Evolutionary conservation across 2,797 vertebrate species (phyloP).

Genomic region (Oryzias dopingdopingensis): DNA sequence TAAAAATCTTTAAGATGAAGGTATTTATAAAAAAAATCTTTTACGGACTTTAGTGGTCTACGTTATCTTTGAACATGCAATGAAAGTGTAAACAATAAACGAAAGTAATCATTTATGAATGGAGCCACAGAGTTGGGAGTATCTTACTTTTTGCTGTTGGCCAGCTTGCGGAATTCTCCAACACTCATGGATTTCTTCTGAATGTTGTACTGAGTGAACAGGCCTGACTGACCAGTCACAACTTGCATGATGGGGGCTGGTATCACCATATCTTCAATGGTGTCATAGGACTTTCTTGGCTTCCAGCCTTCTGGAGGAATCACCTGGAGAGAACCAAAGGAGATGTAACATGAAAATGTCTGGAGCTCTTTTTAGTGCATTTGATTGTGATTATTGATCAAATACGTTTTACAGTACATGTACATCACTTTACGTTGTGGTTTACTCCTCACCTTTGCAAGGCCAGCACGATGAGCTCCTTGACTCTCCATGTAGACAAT

Average conservation of each 20-base stretch:
- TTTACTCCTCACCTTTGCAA: slow-evolving; percentile 68
- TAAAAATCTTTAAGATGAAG: no score
- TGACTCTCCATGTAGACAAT: slow-evolving; percentile 91
- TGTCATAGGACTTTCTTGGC: slow-evolving; percentile 88
- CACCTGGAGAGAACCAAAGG: slow-evolving; percentile 72
- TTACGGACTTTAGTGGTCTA: no score
- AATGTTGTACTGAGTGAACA: slow-evolving; percentile 98
- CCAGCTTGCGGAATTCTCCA: slow-evolving; percentile 90
- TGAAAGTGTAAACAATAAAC: no score
- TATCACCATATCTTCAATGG: slow-evolving; percentile 93
- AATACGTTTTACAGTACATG: background rate
- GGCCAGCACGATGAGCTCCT: slow-evolving; percentile 91
- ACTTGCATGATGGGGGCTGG: slow-evolving; percentile 97
- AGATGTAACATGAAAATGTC: background rate
- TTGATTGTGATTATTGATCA: background rate
- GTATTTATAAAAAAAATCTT: no score
- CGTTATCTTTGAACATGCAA: no score
- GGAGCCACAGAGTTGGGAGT: background rate
- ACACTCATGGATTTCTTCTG: slow-evolving; percentile 99
- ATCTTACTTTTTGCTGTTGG: slow-evolving; percentile 95
- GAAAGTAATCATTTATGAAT: background rate
- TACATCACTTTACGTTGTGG: background rate
- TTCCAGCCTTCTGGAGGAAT: slow-evolving; percentile 97
- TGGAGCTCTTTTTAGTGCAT: background rate
- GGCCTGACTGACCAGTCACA: slow-evolving; percentile 96